Conservation (phyloP, 2,113 vertebrate genomes). For the Potamarius usumacintae region DNA sequence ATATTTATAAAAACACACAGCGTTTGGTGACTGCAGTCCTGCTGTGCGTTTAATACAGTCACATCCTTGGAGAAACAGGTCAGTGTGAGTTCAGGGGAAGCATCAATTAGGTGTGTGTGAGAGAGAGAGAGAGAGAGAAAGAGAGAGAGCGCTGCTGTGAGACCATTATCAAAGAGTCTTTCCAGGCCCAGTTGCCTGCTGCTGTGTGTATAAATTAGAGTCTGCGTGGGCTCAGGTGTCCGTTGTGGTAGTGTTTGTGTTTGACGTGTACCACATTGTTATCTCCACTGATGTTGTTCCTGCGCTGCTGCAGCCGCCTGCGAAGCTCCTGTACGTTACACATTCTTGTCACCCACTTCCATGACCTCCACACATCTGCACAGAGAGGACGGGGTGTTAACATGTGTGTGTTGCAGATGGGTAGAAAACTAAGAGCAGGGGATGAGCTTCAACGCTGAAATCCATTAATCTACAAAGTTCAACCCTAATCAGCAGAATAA, state of each 20-base stretch:
- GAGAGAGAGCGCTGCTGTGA: not conserved
- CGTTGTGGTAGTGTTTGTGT: slow-evolving; percentile 88
- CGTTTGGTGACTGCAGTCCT: slow-evolving; percentile 12
- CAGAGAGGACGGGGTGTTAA: not conserved
- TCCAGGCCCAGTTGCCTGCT: not conserved
- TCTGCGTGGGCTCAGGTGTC: slow-evolving; percentile 85
- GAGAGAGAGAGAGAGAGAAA: not conserved
- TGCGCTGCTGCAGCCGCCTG: slow-evolving; percentile 76
- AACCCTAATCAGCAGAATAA: not conserved
- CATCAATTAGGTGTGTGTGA: slow-evolving; percentile 16
- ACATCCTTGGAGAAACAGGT: not conserved
- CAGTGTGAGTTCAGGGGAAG: not conserved
- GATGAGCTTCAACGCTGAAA: not conserved
- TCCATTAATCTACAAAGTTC: not conserved
- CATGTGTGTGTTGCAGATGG: not conserved
- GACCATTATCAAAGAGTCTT: not conserved
- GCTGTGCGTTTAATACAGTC: slow-evolving; percentile 16
- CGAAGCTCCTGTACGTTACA: slow-evolving; percentile 81
- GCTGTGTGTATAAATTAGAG: slow-evolving; percentile 70
- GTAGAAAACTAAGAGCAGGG: not conserved
- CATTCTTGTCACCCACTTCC: slow-evolving; percentile 82
- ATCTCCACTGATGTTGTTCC: slow-evolving; percentile 72
- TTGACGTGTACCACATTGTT: slow-evolving; percentile 88
- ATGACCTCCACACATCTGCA: slow-evolving; percentile 76
- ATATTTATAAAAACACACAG: not conserved